Evolutionary conservation across 2,797 vertebrate genomes (phyloP).

Genomic region (Clamator glandarius): DNA sequence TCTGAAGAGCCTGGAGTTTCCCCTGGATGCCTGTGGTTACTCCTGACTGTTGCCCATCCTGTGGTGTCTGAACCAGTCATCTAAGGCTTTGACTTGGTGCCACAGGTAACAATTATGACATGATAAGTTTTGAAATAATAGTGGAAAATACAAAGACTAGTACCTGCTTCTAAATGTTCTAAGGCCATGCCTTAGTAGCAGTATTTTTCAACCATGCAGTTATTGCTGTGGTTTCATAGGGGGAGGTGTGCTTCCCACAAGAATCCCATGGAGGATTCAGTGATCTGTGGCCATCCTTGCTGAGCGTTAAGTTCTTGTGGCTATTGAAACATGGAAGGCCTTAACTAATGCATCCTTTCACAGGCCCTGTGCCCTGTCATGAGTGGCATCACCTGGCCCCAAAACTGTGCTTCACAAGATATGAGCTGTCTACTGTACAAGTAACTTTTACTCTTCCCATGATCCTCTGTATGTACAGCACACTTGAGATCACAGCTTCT

Average conservation of each 20-base stretch:
- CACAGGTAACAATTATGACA: background rate
- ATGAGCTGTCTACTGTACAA: background rate
- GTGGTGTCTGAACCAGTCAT: background rate
- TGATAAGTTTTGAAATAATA: background rate
- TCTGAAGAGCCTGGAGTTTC: background rate
- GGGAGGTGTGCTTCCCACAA: background rate
- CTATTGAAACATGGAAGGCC: background rate
- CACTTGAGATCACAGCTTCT: background rate
- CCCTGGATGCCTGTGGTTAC: no score
- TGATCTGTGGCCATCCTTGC: background rate
- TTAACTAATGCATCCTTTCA: background rate
- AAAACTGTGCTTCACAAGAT: background rate
- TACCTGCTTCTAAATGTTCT: background rate
- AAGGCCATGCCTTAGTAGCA: background rate
- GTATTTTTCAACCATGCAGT: background rate
- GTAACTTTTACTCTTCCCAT: background rate
- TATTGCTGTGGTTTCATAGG: rapidly evolving
- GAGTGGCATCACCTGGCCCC: background rate
- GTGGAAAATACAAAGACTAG: background rate
- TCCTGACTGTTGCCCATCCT: background rate
- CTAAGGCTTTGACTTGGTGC: background rate
- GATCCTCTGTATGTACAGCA: background rate
- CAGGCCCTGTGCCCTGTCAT: rapidly evolving
- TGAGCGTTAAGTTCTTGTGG: background rate
- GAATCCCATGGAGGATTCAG: background rate